These are phyloP conservation scores for Ptychadena robeensis DNA, from an alignment of 2,797 vertebrate species.

Conservation along the genomic window DNA sequence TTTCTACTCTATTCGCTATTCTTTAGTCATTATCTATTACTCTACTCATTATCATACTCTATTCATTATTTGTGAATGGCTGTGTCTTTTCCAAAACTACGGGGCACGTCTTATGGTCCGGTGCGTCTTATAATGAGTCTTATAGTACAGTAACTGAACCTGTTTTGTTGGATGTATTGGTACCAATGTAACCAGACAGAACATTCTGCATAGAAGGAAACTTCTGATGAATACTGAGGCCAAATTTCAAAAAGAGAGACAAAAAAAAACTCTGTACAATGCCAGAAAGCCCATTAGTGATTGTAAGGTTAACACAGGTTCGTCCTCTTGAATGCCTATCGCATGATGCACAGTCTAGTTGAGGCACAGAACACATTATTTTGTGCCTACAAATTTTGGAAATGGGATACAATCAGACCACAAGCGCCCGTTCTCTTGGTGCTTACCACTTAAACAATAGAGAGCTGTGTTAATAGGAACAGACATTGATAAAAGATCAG, in stretches of 20 bases:
- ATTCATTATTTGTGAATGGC: too few species aligned
- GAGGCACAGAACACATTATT: slow-evolving; percentile 1
- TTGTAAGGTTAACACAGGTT: slow-evolving; percentile 8
- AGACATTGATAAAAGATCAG: neutral
- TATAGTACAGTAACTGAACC: too few species aligned
- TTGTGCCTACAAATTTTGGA: neutral
- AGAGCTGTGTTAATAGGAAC: neutral
- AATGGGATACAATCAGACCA: slow-evolving; percentile 9
- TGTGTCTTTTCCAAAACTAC: too few species aligned
- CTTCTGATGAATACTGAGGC: neutral
- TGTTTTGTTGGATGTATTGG: neutral
- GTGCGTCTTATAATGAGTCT: too few species aligned
- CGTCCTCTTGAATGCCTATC: neutral
- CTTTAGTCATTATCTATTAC: too few species aligned
- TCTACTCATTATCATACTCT: too few species aligned
- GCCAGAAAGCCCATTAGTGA: neutral
- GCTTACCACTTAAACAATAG: neutral
- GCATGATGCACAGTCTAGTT: neutral
- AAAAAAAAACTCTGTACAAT: neutral
- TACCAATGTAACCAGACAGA: neutral
- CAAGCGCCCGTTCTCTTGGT: neutral
- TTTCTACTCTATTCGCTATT: too few species aligned
- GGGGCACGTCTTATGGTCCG: too few species aligned
- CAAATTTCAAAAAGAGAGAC: neutral
- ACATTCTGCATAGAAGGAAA: neutral